Conservation (phyloP, 2,888 invertebrate genomes). For the Sceliomorpha sp. region DNA sequence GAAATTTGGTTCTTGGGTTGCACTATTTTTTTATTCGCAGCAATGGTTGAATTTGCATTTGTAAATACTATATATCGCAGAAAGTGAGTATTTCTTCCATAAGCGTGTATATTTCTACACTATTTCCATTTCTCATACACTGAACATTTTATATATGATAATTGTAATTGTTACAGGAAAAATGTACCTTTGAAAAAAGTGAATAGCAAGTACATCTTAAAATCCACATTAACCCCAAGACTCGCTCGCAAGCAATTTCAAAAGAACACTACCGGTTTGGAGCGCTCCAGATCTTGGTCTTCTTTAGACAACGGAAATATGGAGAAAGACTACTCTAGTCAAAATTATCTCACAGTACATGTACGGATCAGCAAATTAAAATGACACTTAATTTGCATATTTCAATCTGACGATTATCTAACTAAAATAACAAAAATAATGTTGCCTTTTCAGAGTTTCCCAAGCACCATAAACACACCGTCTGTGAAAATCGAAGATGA, state of each 20-base stretch:
- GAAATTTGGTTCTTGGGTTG: constrained; percentile 95
- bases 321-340: constrained; percentile 83
- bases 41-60: constrained; percentile 92
- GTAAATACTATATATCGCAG: constrained; percentile 94
- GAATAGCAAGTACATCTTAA: constrained; percentile 91
- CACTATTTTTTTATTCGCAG: constrained; percentile 91
- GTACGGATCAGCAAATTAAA: too few relatives aligned
- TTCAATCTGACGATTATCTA: background rate
- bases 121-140: too few relatives aligned
- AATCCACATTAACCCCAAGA: constrained; percentile 90
- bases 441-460: constrained; percentile 84
- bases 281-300: constrained; percentile 87
- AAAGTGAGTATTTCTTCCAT: constrained; percentile 82
- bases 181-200: constrained; percentile 87
- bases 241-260: constrained; percentile 87
- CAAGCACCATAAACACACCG: constrained; percentile 84
- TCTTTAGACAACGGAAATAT: constrained; percentile 84
- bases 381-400: constrained; percentile 12
- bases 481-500: constrained; percentile 87
- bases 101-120: background rate
- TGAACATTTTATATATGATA: too few relatives aligned
- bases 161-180: constrained; percentile 82
- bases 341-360: constrained; percentile 89
- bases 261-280: constrained; percentile 84
- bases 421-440: background rate